Evolutionary conservation across 1,140 invertebrate species (phyloP), one percentile per base, ranked within the genome.

Genomic region (Procambarus virginalis): DNA sequence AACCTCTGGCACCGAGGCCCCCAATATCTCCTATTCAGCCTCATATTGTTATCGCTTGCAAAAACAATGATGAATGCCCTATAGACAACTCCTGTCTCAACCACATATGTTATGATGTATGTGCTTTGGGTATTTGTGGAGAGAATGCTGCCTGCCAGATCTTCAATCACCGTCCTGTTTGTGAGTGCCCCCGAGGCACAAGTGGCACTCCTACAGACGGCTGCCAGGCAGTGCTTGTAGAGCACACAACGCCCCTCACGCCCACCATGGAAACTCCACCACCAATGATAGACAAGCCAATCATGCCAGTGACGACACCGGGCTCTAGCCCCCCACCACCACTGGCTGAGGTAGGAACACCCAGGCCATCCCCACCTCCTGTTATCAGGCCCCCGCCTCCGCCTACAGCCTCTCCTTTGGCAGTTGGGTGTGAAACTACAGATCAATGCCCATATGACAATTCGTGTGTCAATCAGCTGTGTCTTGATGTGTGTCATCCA

Each of bases 371-470:
- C 51, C 48, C 34, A 49, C 73, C 76, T 34, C 81, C 88, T 45
- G 48, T 76, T 64, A 20, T 51, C 34, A 77, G 58, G 45, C 88
- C 88, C 6, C 81, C 75, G 34, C 70, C 68, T 73, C 89, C 90
- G n/a, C 88, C 91, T 3, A 79, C 80, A 70, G 82, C 85, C 34
- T 91, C 91, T 92, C 94, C 94, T 91, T 95, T 96, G 2, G 95
- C 94, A 93, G 96, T 97, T 83, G 97, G 97, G 94, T 98, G 97
- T 93, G 94, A 94, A 77, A 93, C 91, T 9, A 95, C 97, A 91
- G 93, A 95, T 0, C 95, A 98, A 58, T 98, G 97, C 93, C 95
- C 96, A 0, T 95, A 96, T 58, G 97, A 97, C 92, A 97, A 97
- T 94, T 94, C 97, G 22, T 98, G 97, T 92, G 95, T 97, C 68